Percentiles rank a stretch among this genome's conserved stretches.
Evolutionary conservation across 2,888 invertebrate species (phyloP).

Genomic region (Tinea pellionella): DNA sequence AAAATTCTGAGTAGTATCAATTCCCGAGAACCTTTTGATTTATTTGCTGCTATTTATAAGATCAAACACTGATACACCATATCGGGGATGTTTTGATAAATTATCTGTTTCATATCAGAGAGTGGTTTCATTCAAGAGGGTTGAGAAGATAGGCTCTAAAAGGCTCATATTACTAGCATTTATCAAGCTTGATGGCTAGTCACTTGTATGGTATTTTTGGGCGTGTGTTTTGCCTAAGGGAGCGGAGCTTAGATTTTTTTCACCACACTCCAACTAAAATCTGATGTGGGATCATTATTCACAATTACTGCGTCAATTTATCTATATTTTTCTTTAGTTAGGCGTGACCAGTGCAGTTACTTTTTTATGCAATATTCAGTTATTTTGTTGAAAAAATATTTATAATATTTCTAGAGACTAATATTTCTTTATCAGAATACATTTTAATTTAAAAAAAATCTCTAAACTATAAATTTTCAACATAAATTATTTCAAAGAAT

Average conservation of each 20-base stretch:
- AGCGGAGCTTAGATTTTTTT: neutral
- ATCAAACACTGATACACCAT: neutral
- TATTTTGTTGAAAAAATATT: no score
- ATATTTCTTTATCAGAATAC: no score
- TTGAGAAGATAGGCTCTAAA: constrained; percentile 2
- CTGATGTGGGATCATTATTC: neutral
- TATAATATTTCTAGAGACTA: no score
- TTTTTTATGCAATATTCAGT: neutral
- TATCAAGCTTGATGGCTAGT: constrained; percentile 4
- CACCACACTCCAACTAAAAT: neutral
- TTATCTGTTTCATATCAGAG: constrained; percentile 6
- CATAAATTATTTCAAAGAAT: neutral
- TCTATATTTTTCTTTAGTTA: neutral
- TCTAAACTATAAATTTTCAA: neutral
- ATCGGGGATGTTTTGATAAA: constrained; percentile 12
- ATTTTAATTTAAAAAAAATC: no score
- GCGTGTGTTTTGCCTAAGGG: neutral
- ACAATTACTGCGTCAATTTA: neutral
- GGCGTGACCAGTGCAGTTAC: neutral
- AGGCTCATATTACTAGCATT: constrained; percentile 9
- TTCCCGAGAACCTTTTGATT: neutral
- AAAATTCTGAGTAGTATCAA: neutral
- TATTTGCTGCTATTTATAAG: neutral
- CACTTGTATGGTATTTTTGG: constrained; percentile 2
- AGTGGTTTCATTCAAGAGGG: constrained; percentile 9